A percentile compares a stretch with the other conserved stretches of the same genome.
phyloP scores from a whole-genome alignment of 2,113 vertebrate species.

The Eptesicus fuscus region DNA sequence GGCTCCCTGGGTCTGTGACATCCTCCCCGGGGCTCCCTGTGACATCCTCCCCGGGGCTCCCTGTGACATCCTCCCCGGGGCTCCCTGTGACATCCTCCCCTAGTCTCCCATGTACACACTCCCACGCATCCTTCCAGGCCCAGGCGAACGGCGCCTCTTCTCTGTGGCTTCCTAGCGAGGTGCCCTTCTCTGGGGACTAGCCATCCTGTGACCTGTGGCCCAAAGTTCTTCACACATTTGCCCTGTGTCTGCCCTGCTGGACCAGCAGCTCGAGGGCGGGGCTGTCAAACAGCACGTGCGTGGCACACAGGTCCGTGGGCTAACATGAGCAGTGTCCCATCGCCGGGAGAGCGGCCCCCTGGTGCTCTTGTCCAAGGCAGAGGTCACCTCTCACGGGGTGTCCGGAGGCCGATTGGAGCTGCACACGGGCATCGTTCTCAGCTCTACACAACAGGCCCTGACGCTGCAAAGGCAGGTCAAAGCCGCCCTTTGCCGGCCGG shows the following conservation, averaged over 20 bases:
- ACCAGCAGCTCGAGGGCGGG: not conserved
- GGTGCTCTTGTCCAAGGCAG: not conserved
- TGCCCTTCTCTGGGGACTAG: not conserved
- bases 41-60: not conserved
- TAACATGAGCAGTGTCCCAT: accelerated
- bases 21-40: too few species aligned
- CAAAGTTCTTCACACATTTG: not conserved
- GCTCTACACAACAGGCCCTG: not conserved
- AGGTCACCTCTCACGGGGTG: not conserved
- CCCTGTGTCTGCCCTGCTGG: accelerated
- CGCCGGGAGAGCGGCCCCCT: accelerated
- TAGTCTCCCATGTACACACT: accelerated
- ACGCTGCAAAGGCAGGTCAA: not conserved
- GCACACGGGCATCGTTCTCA: not conserved
- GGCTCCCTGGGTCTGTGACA: not conserved
- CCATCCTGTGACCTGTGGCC: not conserved
- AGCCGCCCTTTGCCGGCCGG: not conserved
- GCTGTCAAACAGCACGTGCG: not conserved
- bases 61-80: too few species aligned
- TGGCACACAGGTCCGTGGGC: accelerated
- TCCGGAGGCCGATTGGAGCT: accelerated
- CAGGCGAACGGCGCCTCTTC: not conserved
- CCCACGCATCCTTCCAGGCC: too few species aligned
- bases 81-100: not conserved
- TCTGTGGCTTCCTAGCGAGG: not conserved